phyloP scores from a whole-genome alignment of 2,113 vertebrate genomes.

The Nerophis ophidion region DNA sequence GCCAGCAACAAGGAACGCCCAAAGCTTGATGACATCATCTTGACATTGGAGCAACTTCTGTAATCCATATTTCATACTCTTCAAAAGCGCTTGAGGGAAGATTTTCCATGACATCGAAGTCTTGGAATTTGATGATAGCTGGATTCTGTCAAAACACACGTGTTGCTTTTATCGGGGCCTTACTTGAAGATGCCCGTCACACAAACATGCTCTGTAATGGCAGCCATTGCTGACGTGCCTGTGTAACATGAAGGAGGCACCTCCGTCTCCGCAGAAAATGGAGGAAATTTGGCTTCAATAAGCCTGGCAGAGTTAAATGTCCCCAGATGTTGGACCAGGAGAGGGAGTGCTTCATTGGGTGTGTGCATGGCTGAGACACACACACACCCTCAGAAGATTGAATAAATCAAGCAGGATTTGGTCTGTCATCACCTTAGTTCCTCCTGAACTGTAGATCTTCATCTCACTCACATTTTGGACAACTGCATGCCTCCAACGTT shows the following conservation, averaged over 20 bases:
- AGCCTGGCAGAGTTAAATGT: slow-evolving; percentile 49
- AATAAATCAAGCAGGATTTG: slow-evolving; percentile 4
- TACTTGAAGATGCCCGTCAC: slow-evolving; percentile 59
- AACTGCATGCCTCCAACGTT: background rate
- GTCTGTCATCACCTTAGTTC: background rate
- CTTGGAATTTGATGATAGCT: slow-evolving; percentile 61
- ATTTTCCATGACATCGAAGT: slow-evolving; percentile 61
- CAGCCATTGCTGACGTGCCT: slow-evolving; percentile 54
- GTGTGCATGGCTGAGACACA: background rate
- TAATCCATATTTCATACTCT: slow-evolving; percentile 22
- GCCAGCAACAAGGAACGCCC: slow-evolving; percentile 25
- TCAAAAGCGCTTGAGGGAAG: slow-evolving; percentile 27
- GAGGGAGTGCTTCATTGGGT: slow-evolving; percentile 47
- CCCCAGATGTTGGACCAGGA: slow-evolving; percentile 65
- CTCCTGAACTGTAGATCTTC: background rate
- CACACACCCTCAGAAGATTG: background rate
- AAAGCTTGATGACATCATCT: slow-evolving; percentile 56
- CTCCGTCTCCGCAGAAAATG: slow-evolving; percentile 20
- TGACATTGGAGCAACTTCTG: slow-evolving; percentile 7
- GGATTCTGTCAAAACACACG: slow-evolving; percentile 51
- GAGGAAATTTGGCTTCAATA: slow-evolving; percentile 38
- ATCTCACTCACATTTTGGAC: background rate
- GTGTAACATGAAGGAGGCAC: slow-evolving; percentile 49
- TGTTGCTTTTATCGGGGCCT: slow-evolving; percentile 49
- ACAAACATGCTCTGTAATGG: slow-evolving; percentile 56